Conservation (phyloP, 35 echinoderm and acorn worm genomes). For the Anneissia japonica region DNA sequence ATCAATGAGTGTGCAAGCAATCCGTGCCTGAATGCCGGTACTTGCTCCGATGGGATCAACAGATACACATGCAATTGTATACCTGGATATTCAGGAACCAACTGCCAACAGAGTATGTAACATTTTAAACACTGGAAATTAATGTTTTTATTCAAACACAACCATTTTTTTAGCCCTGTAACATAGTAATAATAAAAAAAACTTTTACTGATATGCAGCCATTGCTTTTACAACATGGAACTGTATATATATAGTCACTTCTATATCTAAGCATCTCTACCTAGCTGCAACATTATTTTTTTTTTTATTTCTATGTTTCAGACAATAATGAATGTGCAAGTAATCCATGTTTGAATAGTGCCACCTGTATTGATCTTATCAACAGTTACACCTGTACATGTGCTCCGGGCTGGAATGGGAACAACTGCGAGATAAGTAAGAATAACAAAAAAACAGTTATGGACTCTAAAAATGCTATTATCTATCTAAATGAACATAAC, state of each 20-base stretch:
- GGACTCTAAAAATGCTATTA: no score
- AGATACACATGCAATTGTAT: slow-evolving; percentile 20
- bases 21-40: slow-evolving; percentile 16
- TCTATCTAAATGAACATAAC: no score
- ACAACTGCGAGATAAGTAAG: slow-evolving; percentile 57
- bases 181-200: no score
- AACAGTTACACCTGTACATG: slow-evolving; percentile 51
- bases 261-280: no score
- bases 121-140: no score
- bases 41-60: slow-evolving; percentile 24
- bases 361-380: slow-evolving; percentile 37
- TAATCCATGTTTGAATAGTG: slow-evolving; percentile 56
- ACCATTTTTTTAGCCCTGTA: no score
- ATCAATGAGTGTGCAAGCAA: slow-evolving; percentile 26
- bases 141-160: no score
- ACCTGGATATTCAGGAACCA: slow-evolving; percentile 16
- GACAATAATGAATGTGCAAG: slow-evolving; percentile 67
- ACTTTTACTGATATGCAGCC: no score
- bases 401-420: slow-evolving; percentile 49
- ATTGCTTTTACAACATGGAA: no score
- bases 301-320: neutral
- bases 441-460: no score
- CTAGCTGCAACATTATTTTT: neutral
- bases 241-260: neutral
- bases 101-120: slow-evolving; percentile 27